A percentile compares a stretch with the other conserved stretches of the same genome.
Conservation (phyloP, 2,113 vertebrate genomes). For the Pseudolaguvia tuberculata region DNA sequence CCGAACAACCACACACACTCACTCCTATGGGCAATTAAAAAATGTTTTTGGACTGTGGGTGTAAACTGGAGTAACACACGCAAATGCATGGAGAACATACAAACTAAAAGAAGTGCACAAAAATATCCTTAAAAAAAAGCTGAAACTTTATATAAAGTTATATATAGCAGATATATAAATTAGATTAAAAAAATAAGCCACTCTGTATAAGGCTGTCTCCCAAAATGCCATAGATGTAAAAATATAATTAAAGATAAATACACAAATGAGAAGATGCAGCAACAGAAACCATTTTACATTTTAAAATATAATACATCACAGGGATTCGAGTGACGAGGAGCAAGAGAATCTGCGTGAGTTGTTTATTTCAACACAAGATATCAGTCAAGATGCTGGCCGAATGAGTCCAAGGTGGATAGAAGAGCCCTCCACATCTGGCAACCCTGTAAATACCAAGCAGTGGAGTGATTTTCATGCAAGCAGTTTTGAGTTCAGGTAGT, state of each 20-base stretch:
- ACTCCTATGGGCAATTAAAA: too few species aligned
- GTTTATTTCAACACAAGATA: constrained; percentile 14
- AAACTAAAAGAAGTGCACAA: too few species aligned
- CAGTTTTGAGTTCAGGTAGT: constrained; percentile 25
- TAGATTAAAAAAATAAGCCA: too few species aligned
- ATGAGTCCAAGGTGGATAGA: constrained; percentile 27
- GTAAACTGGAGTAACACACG: too few species aligned
- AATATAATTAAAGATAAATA: background rate
- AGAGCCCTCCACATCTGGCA: constrained; percentile 21
- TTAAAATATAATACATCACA: constrained; percentile 47
- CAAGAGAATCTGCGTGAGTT: constrained; percentile 50
- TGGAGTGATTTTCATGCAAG: constrained; percentile 6
- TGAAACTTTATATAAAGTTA: too few species aligned
- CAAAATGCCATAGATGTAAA: too few species aligned
- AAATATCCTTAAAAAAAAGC: too few species aligned
- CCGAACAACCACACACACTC: too few species aligned
- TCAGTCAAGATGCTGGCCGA: background rate
- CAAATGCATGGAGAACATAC: too few species aligned
- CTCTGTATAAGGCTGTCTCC: too few species aligned
- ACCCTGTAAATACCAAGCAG: background rate
- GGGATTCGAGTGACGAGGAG: constrained; percentile 81
- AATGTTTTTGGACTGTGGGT: too few species aligned
- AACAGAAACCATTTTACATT: background rate
- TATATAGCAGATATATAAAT: too few species aligned
- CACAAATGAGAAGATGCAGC: background rate